Base-by-base conservation (phyloP, 2,113 vertebrate species). In the Mesitornis unicolor region DNA sequence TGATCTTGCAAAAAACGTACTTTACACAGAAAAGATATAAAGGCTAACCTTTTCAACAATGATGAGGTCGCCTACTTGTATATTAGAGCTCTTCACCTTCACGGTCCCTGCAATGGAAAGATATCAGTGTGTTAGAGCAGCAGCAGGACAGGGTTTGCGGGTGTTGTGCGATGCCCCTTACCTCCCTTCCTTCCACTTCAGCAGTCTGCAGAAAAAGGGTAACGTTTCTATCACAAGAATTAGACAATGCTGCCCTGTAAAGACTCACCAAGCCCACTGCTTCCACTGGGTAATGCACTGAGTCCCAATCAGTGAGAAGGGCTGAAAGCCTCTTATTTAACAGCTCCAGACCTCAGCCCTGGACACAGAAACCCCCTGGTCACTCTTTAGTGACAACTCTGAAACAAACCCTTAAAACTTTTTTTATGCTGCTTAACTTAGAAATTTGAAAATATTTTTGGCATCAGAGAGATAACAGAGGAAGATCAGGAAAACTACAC, bases 51-150 rank as follows among this genome's bases (percentile, higher is more conserved):
- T 99, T 83, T 99, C 99, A 25, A 99, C 99, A n/a, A 99, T 99
- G 96, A 99, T 99, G 29, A 99, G 99, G 73, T 99, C 99, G 24
- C 99, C 99, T 9, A 99, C 99, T 98, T 99, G 99, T 95, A 99
- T 99, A 36, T 97, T 98, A 28, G 99, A 99, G 94, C 99, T 99
- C 98, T 99, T 99, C 96, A 99, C 99, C 96, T 99, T 99, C 93
- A 99, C 98, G 3, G 99, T 99, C 51, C 99, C 99, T 99, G 97
- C 71, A 86, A 83, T 88, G 74, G 48, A 69, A 82, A 88, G 87
- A 35, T 14, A 82, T 0, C 8, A 10, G 64, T 21, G 56, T 18
- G 47, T 90, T 5, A 91, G 24, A 76, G 56, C 54, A 53, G 50
- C 54, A 70, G 81, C 18, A 63, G 56, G 35, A 26, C 36, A 25